Evolutionary conservation across 2,113 vertebrate species (phyloP).

Genomic region (Malurus elegans): DNA sequence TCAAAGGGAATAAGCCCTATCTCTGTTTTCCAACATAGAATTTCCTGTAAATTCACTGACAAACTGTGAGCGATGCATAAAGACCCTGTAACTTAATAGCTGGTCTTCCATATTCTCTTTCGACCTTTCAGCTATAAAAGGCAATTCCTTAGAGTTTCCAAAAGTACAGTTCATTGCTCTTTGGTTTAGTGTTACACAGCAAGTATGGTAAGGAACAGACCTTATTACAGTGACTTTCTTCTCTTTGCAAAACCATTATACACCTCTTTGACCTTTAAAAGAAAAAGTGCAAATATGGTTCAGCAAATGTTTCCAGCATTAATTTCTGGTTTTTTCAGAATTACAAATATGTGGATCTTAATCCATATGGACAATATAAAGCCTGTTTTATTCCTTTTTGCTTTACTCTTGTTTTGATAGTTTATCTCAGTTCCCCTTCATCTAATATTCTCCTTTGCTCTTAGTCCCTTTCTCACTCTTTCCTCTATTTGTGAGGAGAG

Average conservation of each 20-base stretch:
- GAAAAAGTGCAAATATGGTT: not conserved
- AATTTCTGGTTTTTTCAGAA: slow-evolving; percentile 7
- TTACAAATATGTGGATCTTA: slow-evolving; percentile 5
- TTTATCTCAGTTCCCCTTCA: not conserved
- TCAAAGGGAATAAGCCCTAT: not conserved
- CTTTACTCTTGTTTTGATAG: not conserved
- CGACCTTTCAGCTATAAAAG: slow-evolving; percentile 64
- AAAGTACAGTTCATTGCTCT: slow-evolving; percentile 60
- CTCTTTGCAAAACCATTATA: not conserved
- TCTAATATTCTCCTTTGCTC: not conserved
- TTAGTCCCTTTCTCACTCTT: not conserved
- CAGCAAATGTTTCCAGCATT: slow-evolving; percentile 44
- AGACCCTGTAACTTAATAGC: slow-evolving; percentile 50
- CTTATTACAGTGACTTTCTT: slow-evolving; percentile 7
- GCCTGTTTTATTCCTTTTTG: not conserved
- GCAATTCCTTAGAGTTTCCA: slow-evolving; percentile 61
- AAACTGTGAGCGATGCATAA: slow-evolving; percentile 17
- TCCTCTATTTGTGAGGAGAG: not conserved
- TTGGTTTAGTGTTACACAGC: slow-evolving; percentile 41
- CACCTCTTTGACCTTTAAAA: slow-evolving; percentile 34
- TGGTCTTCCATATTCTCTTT: slow-evolving; percentile 49
- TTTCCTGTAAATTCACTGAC: slow-evolving; percentile 43
- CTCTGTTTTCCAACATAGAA: not conserved
- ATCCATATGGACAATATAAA: slow-evolving; percentile 14
- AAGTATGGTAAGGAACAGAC: slow-evolving; percentile 23